Evolutionary conservation across 2,888 invertebrate genomes (phyloP).

Genomic region (Coelinius sp.): DNA sequence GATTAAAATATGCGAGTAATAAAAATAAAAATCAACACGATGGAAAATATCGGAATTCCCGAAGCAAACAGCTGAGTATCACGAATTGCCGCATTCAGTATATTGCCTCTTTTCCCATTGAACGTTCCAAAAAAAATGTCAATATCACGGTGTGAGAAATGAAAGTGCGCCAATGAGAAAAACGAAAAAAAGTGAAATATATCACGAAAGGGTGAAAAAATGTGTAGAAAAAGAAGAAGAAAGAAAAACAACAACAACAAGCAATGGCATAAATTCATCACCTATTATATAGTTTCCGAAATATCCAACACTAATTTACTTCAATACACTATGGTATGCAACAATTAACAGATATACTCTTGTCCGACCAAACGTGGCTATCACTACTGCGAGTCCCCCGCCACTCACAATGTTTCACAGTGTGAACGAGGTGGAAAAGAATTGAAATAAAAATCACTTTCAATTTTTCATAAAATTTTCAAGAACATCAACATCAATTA

Average conservation of each 20-base stretch:
- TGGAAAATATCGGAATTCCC: neutral
- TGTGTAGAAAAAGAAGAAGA: neutral
- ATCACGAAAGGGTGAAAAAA: no score
- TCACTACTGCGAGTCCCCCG: constrained; percentile 14
- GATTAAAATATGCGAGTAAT: neutral
- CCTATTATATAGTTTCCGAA: constrained; percentile 15
- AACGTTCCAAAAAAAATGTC: neutral
- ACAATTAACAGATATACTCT: constrained; percentile 23
- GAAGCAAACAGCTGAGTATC: constrained; percentile 1
- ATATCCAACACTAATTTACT: constrained; percentile 4
- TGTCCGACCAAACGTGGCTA: constrained; percentile 11
- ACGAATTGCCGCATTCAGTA: constrained; percentile 1
- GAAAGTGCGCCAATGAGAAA: neutral
- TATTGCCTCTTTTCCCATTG: neutral
- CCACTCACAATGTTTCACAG: constrained; percentile 16
- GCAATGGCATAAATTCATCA: constrained; percentile 8
- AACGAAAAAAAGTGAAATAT: neutral
- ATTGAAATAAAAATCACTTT: neutral
- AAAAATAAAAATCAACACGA: neutral
- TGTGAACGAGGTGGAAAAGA: neutral
- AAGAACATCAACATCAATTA: constrained; percentile 19
- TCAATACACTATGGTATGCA: constrained; percentile 7
- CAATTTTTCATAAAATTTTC: constrained; percentile 8
- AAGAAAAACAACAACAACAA: neutral
- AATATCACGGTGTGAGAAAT: neutral